Base-by-base conservation (phyloP, 2,797 vertebrate genomes). In the Gambelia wislizenii region DNA sequence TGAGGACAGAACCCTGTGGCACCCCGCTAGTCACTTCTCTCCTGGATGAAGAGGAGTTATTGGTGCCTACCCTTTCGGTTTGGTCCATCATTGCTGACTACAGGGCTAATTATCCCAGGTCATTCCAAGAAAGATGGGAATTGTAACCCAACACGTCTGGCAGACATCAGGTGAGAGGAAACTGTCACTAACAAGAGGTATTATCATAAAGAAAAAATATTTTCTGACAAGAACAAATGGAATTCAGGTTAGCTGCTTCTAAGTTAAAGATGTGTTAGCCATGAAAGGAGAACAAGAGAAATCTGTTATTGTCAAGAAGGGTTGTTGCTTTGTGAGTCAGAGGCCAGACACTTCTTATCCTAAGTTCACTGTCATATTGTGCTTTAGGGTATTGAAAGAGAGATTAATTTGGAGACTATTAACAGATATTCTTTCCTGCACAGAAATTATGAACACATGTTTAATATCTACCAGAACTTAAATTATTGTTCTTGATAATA, bases 251-350 rank as follows among this genome's bases (percentile, higher is more conserved):
- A 83, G 27, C 27, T 33, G 14, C 5, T 44, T 42, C 16, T 44
- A 64, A 67, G 80, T 36, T 39, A 87, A 86, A 61, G 83, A 86
- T 84, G 56, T 44, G 69, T 88, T 88, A 75, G 70, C 69, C 91
- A 78, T 83, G 88, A 92, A 92, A 87, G 64, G 64, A 93, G 90
- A 92, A 91, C 89, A 92, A 89, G 91, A 33, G 67, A 91, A 90
- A 76, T 89, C 92, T 86, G 92, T 96, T 92, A 91, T 90, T 88
- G 83, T 86, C 85, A 90, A 88, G 81, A 67, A 91, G 67, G 77
- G 84, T 79, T 88, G 70, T 83, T 75, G 81, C 83, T 76, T 79
- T 87, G 72, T 36, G 33, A 83, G 47, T 78, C 72, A 93, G 64
- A 85, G 56, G 86, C 56, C 86, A 88, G 49, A 47, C 81, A 61